Percentiles rank a stretch among this genome's conserved stretches.
Conservation (phyloP, 2,113 vertebrate species). For the Perccottus glenii region DNA sequence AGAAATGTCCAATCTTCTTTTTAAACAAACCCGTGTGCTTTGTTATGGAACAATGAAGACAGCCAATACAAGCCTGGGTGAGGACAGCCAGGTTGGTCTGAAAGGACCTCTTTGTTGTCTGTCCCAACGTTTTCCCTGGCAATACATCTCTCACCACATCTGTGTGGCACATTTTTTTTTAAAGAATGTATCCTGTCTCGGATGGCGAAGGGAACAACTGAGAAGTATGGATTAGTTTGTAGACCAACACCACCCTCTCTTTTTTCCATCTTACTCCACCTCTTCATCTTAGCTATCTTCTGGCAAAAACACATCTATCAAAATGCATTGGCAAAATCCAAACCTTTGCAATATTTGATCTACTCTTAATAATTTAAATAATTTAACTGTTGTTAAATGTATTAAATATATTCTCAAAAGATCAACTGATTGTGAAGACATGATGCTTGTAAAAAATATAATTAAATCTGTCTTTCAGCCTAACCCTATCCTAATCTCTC, state of each 20-base stretch:
- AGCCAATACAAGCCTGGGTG: slow-evolving; percentile 62
- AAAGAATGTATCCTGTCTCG: slow-evolving; percentile 27
- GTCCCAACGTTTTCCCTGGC: slow-evolving; percentile 32
- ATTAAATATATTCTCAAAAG: too few relatives aligned
- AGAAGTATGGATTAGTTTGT: slow-evolving; percentile 2
- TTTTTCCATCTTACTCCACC: slow-evolving; percentile 1
- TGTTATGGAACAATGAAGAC: slow-evolving; percentile 70
- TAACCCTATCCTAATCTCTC: too few relatives aligned
- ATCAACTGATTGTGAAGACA: too few relatives aligned
- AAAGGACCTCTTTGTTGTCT: slow-evolving; percentile 71
- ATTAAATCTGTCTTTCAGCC: too few relatives aligned
- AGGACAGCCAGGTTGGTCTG: slow-evolving; percentile 36
- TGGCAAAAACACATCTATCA: neutral
- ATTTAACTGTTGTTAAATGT: too few relatives aligned
- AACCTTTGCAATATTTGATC: too few relatives aligned
- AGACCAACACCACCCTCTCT: neutral
- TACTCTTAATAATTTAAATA: too few relatives aligned
- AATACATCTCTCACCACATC: slow-evolving; percentile 50
- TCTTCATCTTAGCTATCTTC: slow-evolving; percentile 25
- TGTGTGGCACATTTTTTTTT: slow-evolving; percentile 64
- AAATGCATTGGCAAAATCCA: too few relatives aligned
- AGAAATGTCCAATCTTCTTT: slow-evolving; percentile 36
- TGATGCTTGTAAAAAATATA: too few relatives aligned
- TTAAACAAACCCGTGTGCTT: slow-evolving; percentile 65
- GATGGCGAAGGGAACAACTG: slow-evolving; percentile 19